Conservation (phyloP, 1,140 invertebrate genomes). For the Antheraea pernyi region DNA sequence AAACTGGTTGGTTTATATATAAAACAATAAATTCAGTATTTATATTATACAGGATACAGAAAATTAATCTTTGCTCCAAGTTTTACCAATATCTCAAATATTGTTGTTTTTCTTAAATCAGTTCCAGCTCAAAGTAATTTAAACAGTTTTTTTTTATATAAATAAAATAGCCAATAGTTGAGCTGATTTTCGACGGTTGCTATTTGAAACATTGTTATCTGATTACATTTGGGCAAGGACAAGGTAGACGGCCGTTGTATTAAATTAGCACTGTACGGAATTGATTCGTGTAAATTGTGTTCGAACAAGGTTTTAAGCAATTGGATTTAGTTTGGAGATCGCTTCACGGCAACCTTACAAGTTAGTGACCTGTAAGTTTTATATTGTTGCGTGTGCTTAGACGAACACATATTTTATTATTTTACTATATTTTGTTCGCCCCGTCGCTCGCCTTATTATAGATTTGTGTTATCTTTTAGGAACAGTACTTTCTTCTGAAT, state of each 20-base stretch:
- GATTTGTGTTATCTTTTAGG: no score
- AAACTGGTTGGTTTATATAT: no score
- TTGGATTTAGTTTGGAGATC: slow-evolving; percentile 1
- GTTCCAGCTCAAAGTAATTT: no score
- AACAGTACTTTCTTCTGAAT: no score
- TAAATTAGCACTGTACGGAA: slow-evolving; percentile 2
- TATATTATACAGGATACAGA: no score
- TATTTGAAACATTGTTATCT: neutral
- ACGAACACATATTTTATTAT: no score
- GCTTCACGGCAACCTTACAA: neutral
- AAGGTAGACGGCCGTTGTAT: neutral
- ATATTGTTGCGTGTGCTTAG: neutral
- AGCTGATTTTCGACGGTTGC: neutral
- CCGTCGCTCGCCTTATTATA: no score
- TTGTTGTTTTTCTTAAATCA: no score
- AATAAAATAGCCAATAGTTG: neutral
- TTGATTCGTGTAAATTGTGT: slow-evolving; percentile 1
- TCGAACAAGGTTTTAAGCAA: slow-evolving; percentile 4
- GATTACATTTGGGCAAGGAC: neutral
- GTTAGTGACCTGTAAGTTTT: neutral
- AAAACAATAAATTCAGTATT: no score
- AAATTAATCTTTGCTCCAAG: no score
- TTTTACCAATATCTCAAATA: no score
- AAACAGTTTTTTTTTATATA: neutral
- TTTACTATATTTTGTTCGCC: no score